A percentile compares a stretch with the other conserved stretches of the same genome.
Evolutionary conservation across 2,113 vertebrate species (phyloP).

Genomic region (Cheirogaleus medius): DNA sequence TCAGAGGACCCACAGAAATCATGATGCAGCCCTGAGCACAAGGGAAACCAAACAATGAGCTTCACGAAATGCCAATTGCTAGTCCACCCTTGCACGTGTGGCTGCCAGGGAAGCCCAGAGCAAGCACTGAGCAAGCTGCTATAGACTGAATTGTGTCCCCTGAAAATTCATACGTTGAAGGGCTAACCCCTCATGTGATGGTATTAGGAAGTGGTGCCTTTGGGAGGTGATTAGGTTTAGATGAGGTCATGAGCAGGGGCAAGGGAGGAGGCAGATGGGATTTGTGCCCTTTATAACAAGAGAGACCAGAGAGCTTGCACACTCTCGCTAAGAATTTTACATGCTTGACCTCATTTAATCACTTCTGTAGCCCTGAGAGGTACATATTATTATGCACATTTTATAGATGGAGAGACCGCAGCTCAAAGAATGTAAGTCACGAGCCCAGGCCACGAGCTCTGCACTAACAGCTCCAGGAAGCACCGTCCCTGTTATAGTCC

Average conservation of each 20-base stretch:
- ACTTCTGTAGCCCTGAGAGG: background rate
- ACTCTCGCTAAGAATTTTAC: background rate
- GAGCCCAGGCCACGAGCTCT: background rate
- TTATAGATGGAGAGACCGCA: background rate
- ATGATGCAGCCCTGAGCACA: background rate
- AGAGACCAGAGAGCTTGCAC: background rate
- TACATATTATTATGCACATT: background rate
- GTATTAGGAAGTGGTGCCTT: too few species aligned
- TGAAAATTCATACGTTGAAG: background rate
- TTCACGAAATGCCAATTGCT: background rate
- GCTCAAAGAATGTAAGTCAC: background rate
- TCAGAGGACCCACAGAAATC: background rate
- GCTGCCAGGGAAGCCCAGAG: background rate
- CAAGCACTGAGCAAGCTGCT: background rate
- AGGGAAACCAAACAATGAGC: background rate
- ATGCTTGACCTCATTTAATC: background rate
- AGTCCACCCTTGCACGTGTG: fast-evolving
- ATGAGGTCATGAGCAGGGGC: background rate
- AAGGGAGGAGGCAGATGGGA: background rate
- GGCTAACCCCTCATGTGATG: background rate
- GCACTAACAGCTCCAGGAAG: background rate
- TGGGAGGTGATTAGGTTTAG: background rate
- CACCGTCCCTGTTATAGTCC: fast-evolving
- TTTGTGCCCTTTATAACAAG: background rate
- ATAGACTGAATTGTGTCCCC: background rate